phyloP scores from a whole-genome alignment of 2,888 invertebrate genomes.

The Frankliniella fusca region DNA sequence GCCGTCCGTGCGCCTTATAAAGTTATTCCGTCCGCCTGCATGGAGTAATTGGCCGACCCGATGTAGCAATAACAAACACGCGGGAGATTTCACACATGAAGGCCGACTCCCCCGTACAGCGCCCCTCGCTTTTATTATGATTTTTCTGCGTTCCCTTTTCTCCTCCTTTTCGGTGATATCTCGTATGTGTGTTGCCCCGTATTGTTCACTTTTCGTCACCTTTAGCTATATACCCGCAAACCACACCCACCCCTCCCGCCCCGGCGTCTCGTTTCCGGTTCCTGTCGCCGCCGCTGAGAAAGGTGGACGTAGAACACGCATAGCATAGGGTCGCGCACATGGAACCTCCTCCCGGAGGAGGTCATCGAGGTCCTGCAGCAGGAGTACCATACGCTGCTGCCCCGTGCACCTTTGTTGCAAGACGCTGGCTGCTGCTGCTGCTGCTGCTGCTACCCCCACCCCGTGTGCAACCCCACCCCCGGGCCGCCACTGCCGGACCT shows the following conservation, averaged over 20 bases:
- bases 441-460: not conserved
- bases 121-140: not conserved
- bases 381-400: not conserved
- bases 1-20: not conserved
- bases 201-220: no score
- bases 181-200: no score
- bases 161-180: no score
- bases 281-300: not conserved
- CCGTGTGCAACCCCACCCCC: not conserved
- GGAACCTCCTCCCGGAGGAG: not conserved
- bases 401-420: conserved; percentile 18
- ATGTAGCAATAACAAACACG: not conserved
- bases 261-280: not conserved
- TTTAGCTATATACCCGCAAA: no score
- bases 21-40: not conserved
- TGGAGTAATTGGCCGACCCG: not conserved
- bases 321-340: not conserved
- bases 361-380: not conserved
- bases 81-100: not conserved
- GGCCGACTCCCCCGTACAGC: not conserved
- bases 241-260: not conserved
- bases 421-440: no score
- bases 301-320: not conserved
- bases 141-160: no score
- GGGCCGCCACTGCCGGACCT: not conserved